Evolutionary conservation across 2,888 invertebrate species (phyloP).

Genomic region (Baccha elongata): DNA sequence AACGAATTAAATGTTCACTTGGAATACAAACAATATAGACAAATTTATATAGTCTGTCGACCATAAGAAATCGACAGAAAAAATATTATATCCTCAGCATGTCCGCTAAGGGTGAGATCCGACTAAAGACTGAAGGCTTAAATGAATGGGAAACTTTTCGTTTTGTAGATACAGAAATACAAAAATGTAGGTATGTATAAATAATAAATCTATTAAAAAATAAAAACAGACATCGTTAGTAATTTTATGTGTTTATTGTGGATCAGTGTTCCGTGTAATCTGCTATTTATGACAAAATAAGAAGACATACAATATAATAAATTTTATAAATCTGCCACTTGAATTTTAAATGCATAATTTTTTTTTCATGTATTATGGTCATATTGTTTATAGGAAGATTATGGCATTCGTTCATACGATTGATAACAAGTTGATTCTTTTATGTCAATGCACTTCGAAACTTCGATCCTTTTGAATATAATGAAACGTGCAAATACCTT

Average conservation of each 20-base stretch:
- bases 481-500: not conserved
- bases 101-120: slow-evolving; percentile 31
- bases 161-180: not conserved
- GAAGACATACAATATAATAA: not conserved
- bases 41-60: not conserved
- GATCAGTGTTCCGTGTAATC: slow-evolving; percentile 1
- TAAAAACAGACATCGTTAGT: not conserved
- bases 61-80: slow-evolving; percentile 6
- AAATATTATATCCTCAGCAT: not conserved
- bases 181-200: not conserved
- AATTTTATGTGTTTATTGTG: slow-evolving; percentile 11
- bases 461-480: not conserved
- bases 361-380: not conserved
- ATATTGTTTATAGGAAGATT: not conserved
- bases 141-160: not conserved
- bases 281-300: not conserved
- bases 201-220: slow-evolving; percentile 20
- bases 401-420: no score
- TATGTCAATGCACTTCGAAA: not conserved
- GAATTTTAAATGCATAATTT: slow-evolving; percentile 13
- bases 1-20: slow-evolving; percentile 12
- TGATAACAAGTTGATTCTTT: not conserved
- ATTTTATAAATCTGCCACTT: slow-evolving; percentile 8
- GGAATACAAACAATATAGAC: not conserved
- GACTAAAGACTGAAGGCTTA: slow-evolving; percentile 15